Evolutionary conservation across 2,113 vertebrate genomes (phyloP).

Genomic region (Egretta garzetta): DNA sequence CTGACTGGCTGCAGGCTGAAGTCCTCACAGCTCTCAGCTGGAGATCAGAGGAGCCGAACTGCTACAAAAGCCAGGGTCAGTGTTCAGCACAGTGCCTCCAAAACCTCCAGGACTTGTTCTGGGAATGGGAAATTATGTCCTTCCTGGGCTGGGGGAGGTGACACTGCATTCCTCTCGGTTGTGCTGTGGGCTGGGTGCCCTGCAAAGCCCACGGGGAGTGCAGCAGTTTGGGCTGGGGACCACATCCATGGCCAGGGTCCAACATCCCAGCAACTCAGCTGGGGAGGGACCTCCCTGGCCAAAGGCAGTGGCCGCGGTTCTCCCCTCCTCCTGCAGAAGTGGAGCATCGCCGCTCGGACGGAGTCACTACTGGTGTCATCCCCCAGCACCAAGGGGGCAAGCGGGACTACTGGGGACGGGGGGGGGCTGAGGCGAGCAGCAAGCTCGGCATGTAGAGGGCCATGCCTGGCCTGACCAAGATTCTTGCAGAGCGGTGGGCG

Average conservation of each 20-base stretch:
- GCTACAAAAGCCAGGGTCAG: neutral
- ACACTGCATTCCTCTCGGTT: too few relatives aligned
- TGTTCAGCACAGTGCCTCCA: neutral
- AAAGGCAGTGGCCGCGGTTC: neutral
- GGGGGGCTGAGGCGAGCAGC: accelerated
- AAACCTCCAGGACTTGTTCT: neutral
- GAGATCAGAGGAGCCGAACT: neutral
- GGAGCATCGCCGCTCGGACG: accelerated
- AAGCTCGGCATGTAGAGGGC: neutral
- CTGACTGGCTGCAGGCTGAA: neutral
- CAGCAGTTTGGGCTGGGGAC: neutral
- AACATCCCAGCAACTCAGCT: neutral
- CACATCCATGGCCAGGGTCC: neutral
- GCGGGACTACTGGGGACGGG: neutral
- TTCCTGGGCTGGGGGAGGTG: too few relatives aligned
- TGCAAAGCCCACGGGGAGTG: accelerated
- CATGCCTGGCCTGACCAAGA: neutral
- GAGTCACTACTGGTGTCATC: neutral
- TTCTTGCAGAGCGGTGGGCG: accelerated
- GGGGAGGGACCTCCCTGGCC: neutral
- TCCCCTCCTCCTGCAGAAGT: neutral
- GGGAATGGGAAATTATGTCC: too few relatives aligned
- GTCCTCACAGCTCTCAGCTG: neutral
- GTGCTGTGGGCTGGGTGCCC: neutral
- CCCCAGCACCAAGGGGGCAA: accelerated